These are phyloP conservation scores for Toxostoma redivivum DNA, from an alignment of 2,113 vertebrate genomes.

Conservation along the genomic window DNA sequence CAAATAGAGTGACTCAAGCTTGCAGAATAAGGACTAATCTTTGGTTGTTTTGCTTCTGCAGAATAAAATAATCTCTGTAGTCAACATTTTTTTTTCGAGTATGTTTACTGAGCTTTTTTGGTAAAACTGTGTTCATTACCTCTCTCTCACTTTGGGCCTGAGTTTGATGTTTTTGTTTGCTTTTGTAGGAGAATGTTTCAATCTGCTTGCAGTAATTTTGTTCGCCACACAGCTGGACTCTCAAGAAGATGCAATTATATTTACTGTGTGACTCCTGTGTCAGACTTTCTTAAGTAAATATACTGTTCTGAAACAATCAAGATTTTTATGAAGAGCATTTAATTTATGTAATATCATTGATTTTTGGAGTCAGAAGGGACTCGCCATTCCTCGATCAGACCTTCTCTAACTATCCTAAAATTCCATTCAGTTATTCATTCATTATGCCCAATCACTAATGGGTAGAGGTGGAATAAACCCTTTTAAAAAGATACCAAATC, in stretches of 20 bases:
- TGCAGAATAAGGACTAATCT: neutral
- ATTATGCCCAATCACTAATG: neutral
- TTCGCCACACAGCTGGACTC: neutral
- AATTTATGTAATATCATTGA: neutral
- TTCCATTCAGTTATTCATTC: neutral
- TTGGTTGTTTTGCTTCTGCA: neutral
- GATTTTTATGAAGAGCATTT: neutral
- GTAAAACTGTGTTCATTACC: neutral
- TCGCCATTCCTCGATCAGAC: neutral
- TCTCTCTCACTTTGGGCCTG: neutral
- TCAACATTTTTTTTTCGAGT: neutral
- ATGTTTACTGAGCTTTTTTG: neutral
- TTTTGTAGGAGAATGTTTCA: neutral
- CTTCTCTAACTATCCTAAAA: neutral
- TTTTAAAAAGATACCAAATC: neutral
- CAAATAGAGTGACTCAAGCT: neutral
- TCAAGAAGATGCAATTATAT: neutral
- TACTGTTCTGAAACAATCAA: neutral
- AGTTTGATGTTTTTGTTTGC: neutral
- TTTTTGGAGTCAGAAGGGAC: neutral
- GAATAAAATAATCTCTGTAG: neutral
- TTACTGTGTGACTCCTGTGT: neutral
- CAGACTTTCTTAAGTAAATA: neutral
- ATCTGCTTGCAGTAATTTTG: neutral
- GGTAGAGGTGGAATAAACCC: neutral